Evolutionary conservation across 2,113 vertebrate genomes (phyloP), one percentile per base, ranked within the genome.

Genomic region (Rhinolophus sinicus): DNA sequence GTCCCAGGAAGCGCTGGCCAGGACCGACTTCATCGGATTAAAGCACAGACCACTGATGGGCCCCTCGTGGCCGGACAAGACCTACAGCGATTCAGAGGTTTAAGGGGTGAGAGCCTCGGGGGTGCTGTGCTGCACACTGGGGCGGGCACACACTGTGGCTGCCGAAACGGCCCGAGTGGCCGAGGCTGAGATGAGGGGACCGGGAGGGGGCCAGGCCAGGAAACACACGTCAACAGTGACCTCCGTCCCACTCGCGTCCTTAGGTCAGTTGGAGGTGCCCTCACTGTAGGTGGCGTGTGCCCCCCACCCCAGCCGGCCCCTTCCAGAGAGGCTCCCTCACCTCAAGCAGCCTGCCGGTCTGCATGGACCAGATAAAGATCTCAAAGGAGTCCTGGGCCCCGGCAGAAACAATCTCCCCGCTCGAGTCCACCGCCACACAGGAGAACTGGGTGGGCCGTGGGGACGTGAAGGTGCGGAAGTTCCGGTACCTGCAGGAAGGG

Each of bases 311-410:
- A 9, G 56, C 38, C 56, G 0, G 2, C 1, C 5, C 40, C 50
- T 15, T 44, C 44, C 9, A 2, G 38, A n/a, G 69, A 2, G 0
- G 85, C 69, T 44, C 85, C 5, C 97, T 98, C 96, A 99, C 99
- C 89, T 99, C 99, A 18, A 99, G 98, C 65, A 99, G 99, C 40
- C 99, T 98, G 67, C 99, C 99, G 0, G 99, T 99, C 99, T 99
- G 99, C 99, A 99, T 99, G 50, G 99, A 99, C 99, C 99, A 99
- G 94, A 99, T 98, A n/a, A 99, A 99, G 97, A 99, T 98, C 98
- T 99, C 99, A 50, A 99, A 99, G 18, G 99, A 99, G 90, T 99
- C 99, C 98, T 99, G 99, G 33, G 99, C 99, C 28, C 99, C 99
- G 0, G 99, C 99, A 67, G 99, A 99, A 89, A 99, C 99, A 62